phyloP scores from a whole-genome alignment of 2,797 vertebrate genomes.

The Sorex maritimensis region DNA sequence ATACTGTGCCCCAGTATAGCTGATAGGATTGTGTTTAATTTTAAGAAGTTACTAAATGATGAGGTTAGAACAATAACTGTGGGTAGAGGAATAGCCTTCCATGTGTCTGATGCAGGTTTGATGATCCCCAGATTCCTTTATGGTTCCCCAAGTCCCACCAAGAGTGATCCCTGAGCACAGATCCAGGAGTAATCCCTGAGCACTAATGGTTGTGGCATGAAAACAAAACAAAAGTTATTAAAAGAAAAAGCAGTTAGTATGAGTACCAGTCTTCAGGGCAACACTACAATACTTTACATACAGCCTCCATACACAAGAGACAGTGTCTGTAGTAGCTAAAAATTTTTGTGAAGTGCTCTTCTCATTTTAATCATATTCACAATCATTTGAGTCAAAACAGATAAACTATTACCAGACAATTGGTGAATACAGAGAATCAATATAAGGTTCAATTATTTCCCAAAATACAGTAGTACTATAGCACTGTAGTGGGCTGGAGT shows the following conservation, averaged over 20 bases:
- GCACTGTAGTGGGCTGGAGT: no score
- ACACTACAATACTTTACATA: not conserved
- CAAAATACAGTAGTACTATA: not conserved
- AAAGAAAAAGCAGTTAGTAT: no score
- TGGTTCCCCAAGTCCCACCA: no score
- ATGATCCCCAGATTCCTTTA: no score
- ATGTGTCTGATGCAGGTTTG: no score
- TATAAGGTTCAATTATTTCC: not conserved
- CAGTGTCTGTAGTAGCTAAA: not conserved
- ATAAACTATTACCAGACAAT: not conserved
- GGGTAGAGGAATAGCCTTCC: no score
- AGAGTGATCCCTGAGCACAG: no score
- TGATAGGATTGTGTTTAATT: not conserved
- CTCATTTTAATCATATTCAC: not conserved
- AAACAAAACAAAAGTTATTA: no score
- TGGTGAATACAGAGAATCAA: not conserved
- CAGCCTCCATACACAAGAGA: not conserved
- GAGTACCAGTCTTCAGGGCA: not conserved
- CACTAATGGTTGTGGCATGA: no score
- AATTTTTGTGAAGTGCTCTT: not conserved
- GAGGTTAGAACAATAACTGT: not conserved
- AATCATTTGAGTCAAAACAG: not conserved
- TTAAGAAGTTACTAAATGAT: slow-evolving; percentile 23
- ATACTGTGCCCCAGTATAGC: no score
- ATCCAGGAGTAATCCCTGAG: no score